Evolutionary conservation across 2,113 vertebrate species (phyloP).

Genomic region (Camelus bactrianus): DNA sequence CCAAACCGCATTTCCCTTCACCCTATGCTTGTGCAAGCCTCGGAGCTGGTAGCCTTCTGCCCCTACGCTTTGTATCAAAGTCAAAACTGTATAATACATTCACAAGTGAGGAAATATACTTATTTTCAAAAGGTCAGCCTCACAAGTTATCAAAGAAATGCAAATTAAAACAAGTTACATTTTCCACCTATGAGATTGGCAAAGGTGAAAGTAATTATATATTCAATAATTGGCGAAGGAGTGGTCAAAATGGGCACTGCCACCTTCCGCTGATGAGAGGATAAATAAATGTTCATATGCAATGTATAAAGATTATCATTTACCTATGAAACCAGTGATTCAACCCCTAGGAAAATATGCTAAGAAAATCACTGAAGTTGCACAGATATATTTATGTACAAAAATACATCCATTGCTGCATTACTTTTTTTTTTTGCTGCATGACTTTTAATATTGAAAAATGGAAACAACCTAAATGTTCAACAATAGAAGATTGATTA

Average conservation of each 20-base stretch:
- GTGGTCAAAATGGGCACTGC: background rate
- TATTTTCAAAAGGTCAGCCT: conserved; percentile 76
- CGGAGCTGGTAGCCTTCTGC: background rate
- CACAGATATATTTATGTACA: conserved; percentile 9
- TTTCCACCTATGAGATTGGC: conserved; percentile 15
- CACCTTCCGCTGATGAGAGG: background rate
- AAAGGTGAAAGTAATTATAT: conserved; percentile 38
- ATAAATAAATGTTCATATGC: background rate
- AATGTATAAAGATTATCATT: background rate
- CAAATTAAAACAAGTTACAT: conserved; percentile 54
- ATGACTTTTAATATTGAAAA: conserved; percentile 51
- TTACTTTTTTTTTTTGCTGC: background rate
- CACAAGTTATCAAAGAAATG: conserved; percentile 62
- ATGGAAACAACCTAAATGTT: background rate
- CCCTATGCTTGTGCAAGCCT: background rate
- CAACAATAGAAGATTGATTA: conserved; percentile 32
- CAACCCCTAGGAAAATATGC: background rate
- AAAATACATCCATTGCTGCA: background rate
- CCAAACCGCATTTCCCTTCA: background rate
- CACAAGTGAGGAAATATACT: conserved; percentile 45
- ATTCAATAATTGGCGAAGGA: background rate
- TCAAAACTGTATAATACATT: conserved; percentile 54
- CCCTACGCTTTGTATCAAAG: conserved; percentile 56
- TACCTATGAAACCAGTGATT: background rate
- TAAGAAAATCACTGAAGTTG: conserved; percentile 16